Evolutionary conservation across 2,888 invertebrate species (phyloP).

Genomic region (Cryptus armator): DNA sequence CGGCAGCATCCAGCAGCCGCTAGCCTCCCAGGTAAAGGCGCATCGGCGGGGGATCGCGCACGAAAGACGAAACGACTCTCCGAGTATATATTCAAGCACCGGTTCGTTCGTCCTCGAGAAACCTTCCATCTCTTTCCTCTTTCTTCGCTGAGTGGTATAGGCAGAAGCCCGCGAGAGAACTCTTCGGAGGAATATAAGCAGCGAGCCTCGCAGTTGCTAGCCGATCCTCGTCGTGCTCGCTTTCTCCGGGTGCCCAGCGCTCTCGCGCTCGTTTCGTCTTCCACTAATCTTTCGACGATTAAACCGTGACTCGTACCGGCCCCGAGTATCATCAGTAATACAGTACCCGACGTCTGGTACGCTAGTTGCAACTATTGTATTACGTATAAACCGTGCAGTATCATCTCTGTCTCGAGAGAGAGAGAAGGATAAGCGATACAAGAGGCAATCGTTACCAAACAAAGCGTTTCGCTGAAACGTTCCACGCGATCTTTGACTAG

Average conservation of each 20-base stretch:
- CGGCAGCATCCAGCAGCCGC: slow-evolving; percentile 31
- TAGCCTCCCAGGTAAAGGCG: slow-evolving; percentile 56
- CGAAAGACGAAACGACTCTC: slow-evolving; percentile 32
- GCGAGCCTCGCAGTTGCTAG: slow-evolving; percentile 65
- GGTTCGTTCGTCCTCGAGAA: slow-evolving; percentile 62
- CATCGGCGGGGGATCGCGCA: slow-evolving; percentile 47
- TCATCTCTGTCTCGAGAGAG: not conserved
- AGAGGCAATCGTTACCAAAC: slow-evolving; percentile 17
- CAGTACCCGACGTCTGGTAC: not conserved
- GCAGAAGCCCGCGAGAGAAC: slow-evolving; percentile 51
- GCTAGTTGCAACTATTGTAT: slow-evolving; percentile 9
- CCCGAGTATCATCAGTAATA: slow-evolving; percentile 1
- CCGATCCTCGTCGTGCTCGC: slow-evolving; percentile 68
- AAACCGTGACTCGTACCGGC: slow-evolving; percentile 20
- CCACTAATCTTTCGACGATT: slow-evolving; percentile 27
- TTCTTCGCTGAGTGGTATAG: slow-evolving; percentile 31
- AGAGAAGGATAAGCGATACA: slow-evolving; percentile 22
- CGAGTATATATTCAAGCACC: slow-evolving; percentile 45
- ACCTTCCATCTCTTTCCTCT: slow-evolving; percentile 43
- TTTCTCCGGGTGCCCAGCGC: slow-evolving; percentile 58
- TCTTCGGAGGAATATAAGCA: slow-evolving; percentile 53
- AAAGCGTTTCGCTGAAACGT: slow-evolving; percentile 19
- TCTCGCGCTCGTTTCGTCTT: slow-evolving; percentile 13
- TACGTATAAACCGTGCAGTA: not conserved
- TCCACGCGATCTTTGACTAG: not conserved